Percentiles rank a stretch among this genome's conserved stretches.
phyloP scores from a whole-genome alignment of 37 sponge, comb jelly and placozoan species.

The Lycopodina hypogea region DNA sequence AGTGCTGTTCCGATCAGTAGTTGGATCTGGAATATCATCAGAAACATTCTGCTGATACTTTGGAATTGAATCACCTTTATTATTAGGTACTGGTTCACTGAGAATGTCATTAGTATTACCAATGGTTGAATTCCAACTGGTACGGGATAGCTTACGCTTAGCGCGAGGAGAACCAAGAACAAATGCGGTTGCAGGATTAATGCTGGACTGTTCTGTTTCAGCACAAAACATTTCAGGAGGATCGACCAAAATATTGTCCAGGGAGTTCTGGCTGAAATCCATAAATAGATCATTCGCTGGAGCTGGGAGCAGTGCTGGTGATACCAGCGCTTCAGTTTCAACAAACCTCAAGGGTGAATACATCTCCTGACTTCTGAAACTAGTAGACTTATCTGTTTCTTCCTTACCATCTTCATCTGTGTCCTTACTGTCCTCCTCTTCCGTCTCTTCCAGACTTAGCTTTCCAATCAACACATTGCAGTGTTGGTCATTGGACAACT shows the following conservation, averaged over 20 bases:
- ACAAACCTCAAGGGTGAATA: not conserved
- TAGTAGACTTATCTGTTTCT: not conserved
- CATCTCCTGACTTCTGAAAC: not conserved
- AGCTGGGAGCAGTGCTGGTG: not conserved
- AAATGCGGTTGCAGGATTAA: not conserved
- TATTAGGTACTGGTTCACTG: not conserved
- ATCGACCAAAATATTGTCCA: slow-evolving; percentile 31
- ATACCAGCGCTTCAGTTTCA: not conserved
- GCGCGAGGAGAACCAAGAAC: not conserved
- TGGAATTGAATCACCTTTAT: not conserved
- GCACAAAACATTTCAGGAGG: slow-evolving; percentile 43
- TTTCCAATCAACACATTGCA: no score
- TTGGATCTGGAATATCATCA: not conserved
- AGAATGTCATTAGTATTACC: not conserved
- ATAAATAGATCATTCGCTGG: not conserved
- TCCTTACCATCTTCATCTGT: not conserved
- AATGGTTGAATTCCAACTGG: not conserved
- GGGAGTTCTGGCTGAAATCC: slow-evolving; percentile 28
- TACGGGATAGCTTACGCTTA: not conserved
- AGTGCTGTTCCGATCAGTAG: slow-evolving; percentile 34
- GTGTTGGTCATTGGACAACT: no score
- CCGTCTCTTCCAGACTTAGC: no score
- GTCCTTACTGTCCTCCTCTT: no score
- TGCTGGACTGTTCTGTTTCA: not conserved
- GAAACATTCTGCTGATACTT: not conserved